Percentiles rank a stretch among this genome's conserved stretches.
These are phyloP conservation scores for Centropristis striata DNA, from an alignment of 2,113 vertebrate genomes.

Conservation along the genomic window DNA sequence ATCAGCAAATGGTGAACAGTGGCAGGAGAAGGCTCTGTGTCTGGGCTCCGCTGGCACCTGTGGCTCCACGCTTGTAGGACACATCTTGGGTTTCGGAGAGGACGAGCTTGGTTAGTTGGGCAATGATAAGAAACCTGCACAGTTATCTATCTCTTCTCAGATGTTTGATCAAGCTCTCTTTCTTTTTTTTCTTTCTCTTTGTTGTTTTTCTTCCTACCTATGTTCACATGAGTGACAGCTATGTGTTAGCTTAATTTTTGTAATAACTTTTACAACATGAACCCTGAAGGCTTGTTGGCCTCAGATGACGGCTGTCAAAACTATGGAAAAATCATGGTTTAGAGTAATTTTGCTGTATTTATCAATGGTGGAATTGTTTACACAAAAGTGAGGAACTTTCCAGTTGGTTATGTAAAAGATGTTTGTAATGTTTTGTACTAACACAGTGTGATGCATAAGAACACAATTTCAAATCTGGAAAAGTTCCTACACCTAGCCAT, in stretches of 20 bases:
- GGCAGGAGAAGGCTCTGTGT: conserved; percentile 97
- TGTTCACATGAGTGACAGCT: conserved; percentile 21
- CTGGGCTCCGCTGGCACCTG: conserved; percentile 91
- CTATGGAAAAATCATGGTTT: conserved; percentile 39
- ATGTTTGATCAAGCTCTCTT: background rate
- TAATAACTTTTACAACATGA: conserved; percentile 32
- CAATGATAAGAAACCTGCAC: conserved; percentile 1
- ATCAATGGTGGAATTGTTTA: conserved; percentile 35
- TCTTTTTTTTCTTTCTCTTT: background rate
- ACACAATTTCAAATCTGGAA: background rate
- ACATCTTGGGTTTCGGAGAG: conserved; percentile 97
- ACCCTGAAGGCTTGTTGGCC: conserved; percentile 38
- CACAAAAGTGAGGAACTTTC: conserved; percentile 37
- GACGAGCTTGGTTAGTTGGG: conserved; percentile 93
- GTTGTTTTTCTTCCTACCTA: background rate
- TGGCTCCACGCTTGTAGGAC: conserved; percentile 91
- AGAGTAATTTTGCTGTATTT: conserved; percentile 36
- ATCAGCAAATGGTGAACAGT: conserved; percentile 88
- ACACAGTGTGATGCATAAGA: background rate
- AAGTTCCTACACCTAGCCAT: conserved; percentile 15
- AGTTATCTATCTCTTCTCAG: background rate
- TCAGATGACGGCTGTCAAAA: conserved; percentile 39
- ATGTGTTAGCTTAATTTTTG: conserved; percentile 26
- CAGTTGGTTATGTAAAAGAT: conserved; percentile 19
- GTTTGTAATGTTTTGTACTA: background rate